phyloP scores from a whole-genome alignment of 2,113 vertebrate species.

The Oncorhynchus gorbuscha region DNA sequence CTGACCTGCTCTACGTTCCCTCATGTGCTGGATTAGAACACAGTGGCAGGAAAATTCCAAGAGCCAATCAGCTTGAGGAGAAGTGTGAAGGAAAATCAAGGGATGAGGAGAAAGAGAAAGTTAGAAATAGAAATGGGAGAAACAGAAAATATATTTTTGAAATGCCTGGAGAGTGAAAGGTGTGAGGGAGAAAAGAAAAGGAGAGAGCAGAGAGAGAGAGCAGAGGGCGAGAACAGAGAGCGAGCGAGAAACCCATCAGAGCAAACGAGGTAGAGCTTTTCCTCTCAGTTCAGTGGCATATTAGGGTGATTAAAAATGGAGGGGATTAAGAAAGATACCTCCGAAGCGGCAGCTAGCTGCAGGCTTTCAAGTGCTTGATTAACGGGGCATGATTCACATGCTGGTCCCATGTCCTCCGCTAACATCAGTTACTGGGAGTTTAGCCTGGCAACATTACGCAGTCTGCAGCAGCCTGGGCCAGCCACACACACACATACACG shows the following conservation, averaged over 20 bases:
- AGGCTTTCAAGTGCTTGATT: slow-evolving; percentile 65
- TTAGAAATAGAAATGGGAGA: no score
- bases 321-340: slow-evolving; percentile 62
- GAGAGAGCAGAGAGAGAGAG: background rate
- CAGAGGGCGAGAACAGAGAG: no score
- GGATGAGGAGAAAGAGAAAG: background rate
- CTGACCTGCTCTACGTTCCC: no score
- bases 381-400: slow-evolving; percentile 69
- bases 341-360: slow-evolving; percentile 42
- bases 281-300: slow-evolving; percentile 41
- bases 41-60: background rate
- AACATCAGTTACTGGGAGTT: slow-evolving; percentile 56
- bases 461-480: slow-evolving; percentile 50
- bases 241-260: background rate
- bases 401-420: slow-evolving; percentile 51
- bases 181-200: slow-evolving; percentile 7
- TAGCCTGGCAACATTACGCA: slow-evolving; percentile 63
- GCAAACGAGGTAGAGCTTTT: background rate
- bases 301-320: slow-evolving; percentile 71
- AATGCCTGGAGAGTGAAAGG: no score
- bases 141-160: no score
- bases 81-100: background rate
- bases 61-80: slow-evolving; percentile 16
- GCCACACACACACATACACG: background rate
- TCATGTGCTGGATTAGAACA: no score